Conservation (phyloP, 2,888 invertebrate species). For the Eupelmus urozonus region DNA sequence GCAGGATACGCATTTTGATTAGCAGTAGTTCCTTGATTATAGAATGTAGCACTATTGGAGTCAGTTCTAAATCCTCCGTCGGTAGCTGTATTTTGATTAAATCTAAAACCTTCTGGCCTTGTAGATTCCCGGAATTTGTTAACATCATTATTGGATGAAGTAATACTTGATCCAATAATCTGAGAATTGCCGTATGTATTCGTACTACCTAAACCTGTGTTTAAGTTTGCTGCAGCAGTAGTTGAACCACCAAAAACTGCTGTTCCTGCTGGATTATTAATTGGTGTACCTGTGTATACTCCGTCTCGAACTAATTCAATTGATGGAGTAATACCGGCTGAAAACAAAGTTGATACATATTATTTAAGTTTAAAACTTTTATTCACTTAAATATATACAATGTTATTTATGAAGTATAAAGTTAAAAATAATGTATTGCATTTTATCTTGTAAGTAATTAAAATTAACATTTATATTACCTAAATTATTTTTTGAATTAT, state of each 20-base stretch:
- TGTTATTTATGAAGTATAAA: no score
- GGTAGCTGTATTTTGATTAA: background rate
- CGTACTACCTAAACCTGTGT: constrained; percentile 4
- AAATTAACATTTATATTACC: constrained; percentile 39
- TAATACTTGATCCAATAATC: constrained; percentile 45
- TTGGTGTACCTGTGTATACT: background rate
- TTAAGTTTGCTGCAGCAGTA: constrained; percentile 9
- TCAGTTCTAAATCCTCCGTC: constrained; percentile 22
- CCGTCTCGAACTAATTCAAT: constrained; percentile 45
- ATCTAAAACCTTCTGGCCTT: background rate
- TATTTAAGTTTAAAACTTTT: background rate
- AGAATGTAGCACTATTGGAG: background rate
- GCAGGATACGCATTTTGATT: constrained; percentile 26
- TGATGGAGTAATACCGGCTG: constrained; percentile 45
- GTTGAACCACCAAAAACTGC: constrained; percentile 11
- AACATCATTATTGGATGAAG: constrained; percentile 45
- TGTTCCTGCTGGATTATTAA: background rate
- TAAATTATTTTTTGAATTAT: constrained; percentile 52
- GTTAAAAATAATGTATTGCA: background rate
- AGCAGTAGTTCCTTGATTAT: constrained; percentile 32
- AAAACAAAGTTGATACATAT: constrained; percentile 23
- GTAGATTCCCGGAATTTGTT: constrained; percentile 38
- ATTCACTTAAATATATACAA: no score
- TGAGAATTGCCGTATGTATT: constrained; percentile 38
- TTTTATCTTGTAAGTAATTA: background rate